A percentile compares a stretch with the other conserved stretches of the same genome.
Conservation (phyloP, 2,113 vertebrate species). For the Petroica traversi region DNA sequence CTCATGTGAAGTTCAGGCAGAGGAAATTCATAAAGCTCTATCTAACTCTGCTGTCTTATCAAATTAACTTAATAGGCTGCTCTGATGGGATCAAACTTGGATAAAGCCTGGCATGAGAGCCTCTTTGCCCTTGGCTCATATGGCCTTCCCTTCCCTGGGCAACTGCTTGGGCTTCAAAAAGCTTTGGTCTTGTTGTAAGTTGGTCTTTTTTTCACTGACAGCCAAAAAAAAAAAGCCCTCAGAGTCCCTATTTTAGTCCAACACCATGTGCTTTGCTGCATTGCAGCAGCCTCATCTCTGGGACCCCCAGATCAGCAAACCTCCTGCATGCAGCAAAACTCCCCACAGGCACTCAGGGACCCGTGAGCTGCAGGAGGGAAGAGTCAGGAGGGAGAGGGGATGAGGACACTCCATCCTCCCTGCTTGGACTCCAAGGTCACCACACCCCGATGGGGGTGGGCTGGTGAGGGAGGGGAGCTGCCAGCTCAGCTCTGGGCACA, state of each 20-base stretch:
- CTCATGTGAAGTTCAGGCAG: not conserved
- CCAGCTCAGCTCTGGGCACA: not conserved
- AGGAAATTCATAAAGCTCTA: not conserved
- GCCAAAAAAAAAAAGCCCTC: not conserved
- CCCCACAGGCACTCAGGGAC: rapidly evolving
- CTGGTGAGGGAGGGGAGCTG: not conserved
- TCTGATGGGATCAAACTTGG: not conserved
- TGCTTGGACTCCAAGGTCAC: not conserved
- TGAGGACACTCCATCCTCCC: not conserved
- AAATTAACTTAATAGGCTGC: not conserved
- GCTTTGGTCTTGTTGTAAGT: not conserved
- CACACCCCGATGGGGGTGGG: rapidly evolving
- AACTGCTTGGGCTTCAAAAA: not conserved
- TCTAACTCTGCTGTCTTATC: not conserved
- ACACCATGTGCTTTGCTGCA: not conserved
- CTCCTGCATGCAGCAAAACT: not conserved
- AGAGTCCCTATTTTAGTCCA: not conserved
- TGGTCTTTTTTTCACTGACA: not conserved
- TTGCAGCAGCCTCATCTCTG: not conserved
- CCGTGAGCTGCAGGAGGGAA: not conserved
- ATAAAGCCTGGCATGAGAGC: not conserved
- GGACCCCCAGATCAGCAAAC: not conserved
- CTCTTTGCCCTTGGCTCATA: not conserved
- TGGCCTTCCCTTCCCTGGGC: not conserved
- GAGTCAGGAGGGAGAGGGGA: not conserved